phyloP scores from a whole-genome alignment of 2,113 vertebrate genomes.

The Carassius gibelio region DNA sequence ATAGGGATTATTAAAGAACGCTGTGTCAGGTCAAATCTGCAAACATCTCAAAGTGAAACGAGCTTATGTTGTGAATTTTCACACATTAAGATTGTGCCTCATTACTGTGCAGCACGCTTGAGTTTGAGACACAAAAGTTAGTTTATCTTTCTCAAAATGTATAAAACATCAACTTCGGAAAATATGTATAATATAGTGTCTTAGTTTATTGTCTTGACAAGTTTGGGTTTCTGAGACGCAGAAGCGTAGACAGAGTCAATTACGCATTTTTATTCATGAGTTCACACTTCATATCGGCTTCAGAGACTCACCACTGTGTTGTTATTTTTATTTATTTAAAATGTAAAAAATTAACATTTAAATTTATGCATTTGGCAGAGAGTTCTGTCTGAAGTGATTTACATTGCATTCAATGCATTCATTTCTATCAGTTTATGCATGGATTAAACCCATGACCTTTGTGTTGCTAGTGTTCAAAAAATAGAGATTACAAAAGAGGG shows the following conservation, averaged over 20 bases:
- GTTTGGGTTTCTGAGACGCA: background rate
- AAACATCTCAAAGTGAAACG: background rate
- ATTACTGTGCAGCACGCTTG: background rate
- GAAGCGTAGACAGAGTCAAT: background rate
- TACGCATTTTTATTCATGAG: background rate
- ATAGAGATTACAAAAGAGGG: too few relatives aligned
- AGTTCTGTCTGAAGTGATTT: background rate
- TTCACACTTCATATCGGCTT: background rate
- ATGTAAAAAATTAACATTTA: background rate
- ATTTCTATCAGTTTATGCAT: background rate
- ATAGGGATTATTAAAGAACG: background rate
- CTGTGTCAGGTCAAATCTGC: conserved; percentile 1
- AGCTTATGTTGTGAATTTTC: background rate
- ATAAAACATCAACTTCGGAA: too few relatives aligned
- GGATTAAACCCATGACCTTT: background rate
- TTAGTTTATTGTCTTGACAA: background rate
- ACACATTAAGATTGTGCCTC: background rate
- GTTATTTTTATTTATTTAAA: background rate
- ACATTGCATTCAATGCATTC: background rate
- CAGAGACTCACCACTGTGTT: background rate
- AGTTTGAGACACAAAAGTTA: background rate
- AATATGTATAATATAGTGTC: background rate
- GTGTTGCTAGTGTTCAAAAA: background rate
- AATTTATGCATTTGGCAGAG: background rate
- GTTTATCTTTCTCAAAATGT: too few relatives aligned